Percentiles rank a stretch among this genome's conserved stretches.
phyloP scores from a whole-genome alignment of 2,113 vertebrate species.

The Thunnus thynnus region DNA sequence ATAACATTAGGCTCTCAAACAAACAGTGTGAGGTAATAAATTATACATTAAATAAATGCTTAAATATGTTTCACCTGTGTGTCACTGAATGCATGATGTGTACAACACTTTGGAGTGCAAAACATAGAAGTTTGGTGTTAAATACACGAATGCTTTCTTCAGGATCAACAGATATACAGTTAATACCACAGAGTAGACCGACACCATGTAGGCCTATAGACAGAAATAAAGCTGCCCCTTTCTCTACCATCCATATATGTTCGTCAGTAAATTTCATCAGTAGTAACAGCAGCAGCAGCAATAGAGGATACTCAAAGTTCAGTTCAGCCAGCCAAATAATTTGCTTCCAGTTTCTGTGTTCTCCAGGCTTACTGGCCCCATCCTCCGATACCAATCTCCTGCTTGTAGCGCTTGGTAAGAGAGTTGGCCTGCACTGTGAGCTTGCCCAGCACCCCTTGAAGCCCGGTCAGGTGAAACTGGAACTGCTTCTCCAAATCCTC shows the following conservation, averaged over 20 bases:
- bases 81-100: conserved; percentile 42
- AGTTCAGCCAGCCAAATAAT: conserved; percentile 19
- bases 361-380: conserved; percentile 87
- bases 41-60: conserved; percentile 76
- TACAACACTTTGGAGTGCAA: conserved; percentile 67
- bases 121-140: conserved; percentile 35
- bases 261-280: conserved; percentile 41
- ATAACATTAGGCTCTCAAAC: conserved; percentile 51
- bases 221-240: conserved; percentile 25
- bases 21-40: conserved; percentile 68
- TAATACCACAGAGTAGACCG: conserved; percentile 49
- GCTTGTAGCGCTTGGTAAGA: conserved; percentile 96
- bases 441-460: conserved; percentile 94
- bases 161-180: conserved; percentile 70
- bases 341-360: neutral
- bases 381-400: conserved; percentile 93
- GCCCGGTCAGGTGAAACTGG: conserved; percentile 94
- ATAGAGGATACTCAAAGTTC: conserved; percentile 13
- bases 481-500: conserved; percentile 94
- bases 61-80: conserved; percentile 74
- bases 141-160: conserved; percentile 32
- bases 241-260: conserved; percentile 42
- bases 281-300: conserved; percentile 29
- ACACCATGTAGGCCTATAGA: conserved; percentile 42
- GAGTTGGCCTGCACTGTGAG: conserved; percentile 94